Base-by-base conservation (phyloP, 2,797 vertebrate species). In the Dipus sagitta region DNA sequence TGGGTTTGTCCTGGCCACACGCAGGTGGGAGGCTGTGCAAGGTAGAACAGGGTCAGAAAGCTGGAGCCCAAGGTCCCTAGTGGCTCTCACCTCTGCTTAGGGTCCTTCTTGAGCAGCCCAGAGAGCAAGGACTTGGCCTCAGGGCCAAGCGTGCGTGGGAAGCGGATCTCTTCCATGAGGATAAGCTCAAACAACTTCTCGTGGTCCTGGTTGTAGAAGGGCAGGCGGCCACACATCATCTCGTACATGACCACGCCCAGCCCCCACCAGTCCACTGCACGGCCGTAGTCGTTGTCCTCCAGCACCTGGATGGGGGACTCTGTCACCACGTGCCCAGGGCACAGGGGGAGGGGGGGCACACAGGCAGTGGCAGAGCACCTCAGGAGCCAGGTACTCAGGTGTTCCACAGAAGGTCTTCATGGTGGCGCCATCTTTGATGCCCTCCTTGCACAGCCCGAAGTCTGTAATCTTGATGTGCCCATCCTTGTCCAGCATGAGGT, bases 381-480 rank as follows among this genome's bases (percentile, higher is more conserved):
- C 99, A 4, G 99, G 99, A 20, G 99, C 99, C 67, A 99, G 98
- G 97, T 99, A 99, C 98, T 99, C 99, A 1, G 99, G 99, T 0
- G 99, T 99, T 87, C 99, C 99, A 26, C 99, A 99, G 97, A 99
- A 99, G 4, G 99, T 99, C 98, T 99, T 99, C 99, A 99, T 99
- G 13, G 99, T 99, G 96, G 99, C 99, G 0, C 99, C 99, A 38
- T 99, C 99, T 92, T 99, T 99, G 98, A 99, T 99, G 26, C 99
- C 99, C 97, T 99, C 99, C 97, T 99, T 99, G 97, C 99, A 99
- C 76, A 99, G 98, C n/a, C 99, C 99, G 14, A 99, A 99, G 97
- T 99, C 99, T 20, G 99, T 99, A 97, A 99, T 99, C 98, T 99
- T 99, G 98, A 99, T 99, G 98, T 99, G 99, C 90, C 99, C 99